Evolutionary conservation across 2,888 invertebrate genomes (phyloP).

Genomic region (Graphium colonna): DNA sequence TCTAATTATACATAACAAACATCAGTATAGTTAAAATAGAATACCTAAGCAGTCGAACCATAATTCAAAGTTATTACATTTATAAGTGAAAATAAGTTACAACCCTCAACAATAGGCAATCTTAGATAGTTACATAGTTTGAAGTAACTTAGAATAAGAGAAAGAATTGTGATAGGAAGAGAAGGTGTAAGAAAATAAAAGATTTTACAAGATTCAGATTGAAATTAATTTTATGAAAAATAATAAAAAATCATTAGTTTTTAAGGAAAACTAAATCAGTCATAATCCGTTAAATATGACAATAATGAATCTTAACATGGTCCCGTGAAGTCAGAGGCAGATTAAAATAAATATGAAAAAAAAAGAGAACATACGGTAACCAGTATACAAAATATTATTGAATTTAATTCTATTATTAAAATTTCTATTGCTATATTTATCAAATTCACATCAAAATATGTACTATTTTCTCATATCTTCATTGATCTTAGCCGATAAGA

Average conservation of each 20-base stretch:
- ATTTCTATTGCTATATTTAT: constrained; percentile 1
- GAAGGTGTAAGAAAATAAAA: too few species aligned
- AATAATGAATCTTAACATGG: too few species aligned
- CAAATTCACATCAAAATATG: constrained; percentile 6
- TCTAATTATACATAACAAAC: constrained; percentile 5
- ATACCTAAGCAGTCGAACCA: not conserved
- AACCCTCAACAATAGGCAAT: constrained; percentile 2
- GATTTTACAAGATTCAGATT: too few species aligned
- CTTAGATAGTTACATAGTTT: too few species aligned
- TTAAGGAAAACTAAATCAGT: too few species aligned
- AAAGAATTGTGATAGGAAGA: not conserved
- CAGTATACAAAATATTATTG: constrained; percentile 5
- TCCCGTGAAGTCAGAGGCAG: too few species aligned
- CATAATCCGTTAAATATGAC: too few species aligned
- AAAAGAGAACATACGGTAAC: constrained; percentile 7
- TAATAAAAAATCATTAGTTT: too few species aligned
- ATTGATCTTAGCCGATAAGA: constrained; percentile 2
- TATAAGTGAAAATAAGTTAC: not conserved
- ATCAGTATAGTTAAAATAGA: not conserved
- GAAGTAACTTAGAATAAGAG: too few species aligned
- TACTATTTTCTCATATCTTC: constrained; percentile 5
- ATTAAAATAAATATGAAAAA: not conserved
- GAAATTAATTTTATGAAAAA: too few species aligned
- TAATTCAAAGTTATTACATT: not conserved
- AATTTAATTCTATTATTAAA: not conserved